phyloP scores from a whole-genome alignment of 1,140 invertebrate genomes.

The Tetraneura akinire region DNA sequence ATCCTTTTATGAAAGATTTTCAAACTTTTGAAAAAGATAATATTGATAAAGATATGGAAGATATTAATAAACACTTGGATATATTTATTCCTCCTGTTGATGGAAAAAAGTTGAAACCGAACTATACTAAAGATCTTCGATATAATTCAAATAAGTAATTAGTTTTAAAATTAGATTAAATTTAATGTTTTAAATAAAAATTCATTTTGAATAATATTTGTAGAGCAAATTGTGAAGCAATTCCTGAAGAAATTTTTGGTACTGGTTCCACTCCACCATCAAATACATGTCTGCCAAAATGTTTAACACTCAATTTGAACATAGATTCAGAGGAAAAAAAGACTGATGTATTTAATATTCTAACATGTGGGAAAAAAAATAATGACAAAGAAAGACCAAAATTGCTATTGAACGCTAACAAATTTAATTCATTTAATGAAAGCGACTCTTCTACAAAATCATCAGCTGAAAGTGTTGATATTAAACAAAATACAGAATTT shows the following conservation, averaged over 20 bases:
- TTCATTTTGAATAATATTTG: not conserved
- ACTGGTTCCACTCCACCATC: conserved; percentile 66
- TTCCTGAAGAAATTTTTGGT: conserved; percentile 81
- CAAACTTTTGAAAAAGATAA: conserved; percentile 55
- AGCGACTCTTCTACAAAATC: conserved; percentile 40
- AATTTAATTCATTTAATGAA: conserved; percentile 47
- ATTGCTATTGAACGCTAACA: conserved; percentile 15
- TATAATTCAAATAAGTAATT: conserved; percentile 37
- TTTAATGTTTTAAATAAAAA: too few species aligned
- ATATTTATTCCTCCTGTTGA: conserved; percentile 33
- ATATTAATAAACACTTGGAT: conserved; percentile 65
- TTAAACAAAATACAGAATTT: conserved; percentile 37
- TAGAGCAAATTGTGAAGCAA: conserved; percentile 82
- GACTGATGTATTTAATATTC: conserved; percentile 7
- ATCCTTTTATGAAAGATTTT: conserved; percentile 64
- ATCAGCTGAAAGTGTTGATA: conserved; percentile 47
- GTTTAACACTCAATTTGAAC: conserved; percentile 55
- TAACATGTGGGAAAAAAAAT: not conserved
- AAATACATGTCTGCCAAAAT: conserved; percentile 52
- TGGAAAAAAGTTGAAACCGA: conserved; percentile 39
- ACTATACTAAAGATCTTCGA: conserved; percentile 42
- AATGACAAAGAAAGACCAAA: conserved; percentile 44
- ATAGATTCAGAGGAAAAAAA: conserved; percentile 34
- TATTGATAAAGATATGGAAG: conserved; percentile 62
- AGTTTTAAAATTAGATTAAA: too few species aligned